Percentiles rank a stretch among this genome's conserved stretches.
phyloP scores from a whole-genome alignment of 2,113 vertebrate species.

The Antechinus stuartii region DNA sequence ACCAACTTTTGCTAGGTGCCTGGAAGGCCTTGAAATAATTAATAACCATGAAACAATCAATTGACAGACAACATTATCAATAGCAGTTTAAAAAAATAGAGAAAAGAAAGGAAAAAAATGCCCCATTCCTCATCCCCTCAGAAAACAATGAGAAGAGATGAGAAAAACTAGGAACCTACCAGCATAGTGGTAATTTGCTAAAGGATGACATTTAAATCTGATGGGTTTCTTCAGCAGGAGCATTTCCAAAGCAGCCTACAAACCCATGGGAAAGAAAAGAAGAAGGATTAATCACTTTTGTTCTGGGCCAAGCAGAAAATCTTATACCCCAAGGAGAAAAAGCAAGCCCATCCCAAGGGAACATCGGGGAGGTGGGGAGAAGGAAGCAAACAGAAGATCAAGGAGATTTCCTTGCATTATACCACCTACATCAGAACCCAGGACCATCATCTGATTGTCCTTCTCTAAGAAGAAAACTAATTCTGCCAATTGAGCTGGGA shows the following conservation, averaged over 20 bases:
- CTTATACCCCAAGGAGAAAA: background rate
- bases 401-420: background rate
- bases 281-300: constrained; percentile 8
- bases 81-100: background rate
- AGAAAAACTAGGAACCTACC: constrained; percentile 82
- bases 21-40: background rate
- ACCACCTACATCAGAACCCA: background rate
- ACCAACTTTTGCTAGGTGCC: background rate
- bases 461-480: background rate
- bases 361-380: background rate
- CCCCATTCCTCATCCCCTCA: background rate
- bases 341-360: background rate
- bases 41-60: background rate
- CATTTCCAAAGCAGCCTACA: constrained; percentile 89
- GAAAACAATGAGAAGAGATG: background rate
- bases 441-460: background rate
- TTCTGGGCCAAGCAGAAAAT: background rate
- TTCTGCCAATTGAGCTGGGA: background rate
- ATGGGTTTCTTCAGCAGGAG: constrained; percentile 87
- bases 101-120: background rate
- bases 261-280: constrained; percentile 59
- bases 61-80: background rate
- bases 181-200: constrained; percentile 92
- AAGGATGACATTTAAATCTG: constrained; percentile 86
- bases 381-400: background rate